Evolutionary conservation across 2,113 vertebrate genomes (phyloP).

Genomic region (Corapipo altera): DNA sequence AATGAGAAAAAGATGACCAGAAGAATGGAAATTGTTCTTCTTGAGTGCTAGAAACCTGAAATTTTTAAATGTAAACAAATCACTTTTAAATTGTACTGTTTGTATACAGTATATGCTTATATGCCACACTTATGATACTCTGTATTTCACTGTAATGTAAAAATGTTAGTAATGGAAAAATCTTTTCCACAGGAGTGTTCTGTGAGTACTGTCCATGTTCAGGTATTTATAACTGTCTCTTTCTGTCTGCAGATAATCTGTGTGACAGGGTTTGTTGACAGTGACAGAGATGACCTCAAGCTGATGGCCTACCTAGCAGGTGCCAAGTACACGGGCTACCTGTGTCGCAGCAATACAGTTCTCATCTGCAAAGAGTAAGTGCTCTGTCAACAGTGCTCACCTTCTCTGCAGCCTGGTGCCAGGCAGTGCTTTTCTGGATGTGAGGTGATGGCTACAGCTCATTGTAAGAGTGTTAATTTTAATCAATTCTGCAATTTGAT

Average conservation of each 20-base stretch:
- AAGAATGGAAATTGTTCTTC: not conserved
- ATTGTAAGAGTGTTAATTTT: not conserved
- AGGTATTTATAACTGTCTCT: not conserved
- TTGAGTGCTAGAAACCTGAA: not conserved
- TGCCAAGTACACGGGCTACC: constrained; percentile 92
- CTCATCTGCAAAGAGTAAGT: constrained; percentile 98
- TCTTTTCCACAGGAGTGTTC: not conserved
- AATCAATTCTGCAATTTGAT: not conserved
- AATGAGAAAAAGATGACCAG: not conserved
- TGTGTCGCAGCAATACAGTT: constrained; percentile 94
- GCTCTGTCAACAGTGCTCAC: not conserved
- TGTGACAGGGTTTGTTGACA: constrained; percentile 94
- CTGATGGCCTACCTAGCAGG: constrained; percentile 94
- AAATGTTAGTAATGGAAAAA: not conserved
- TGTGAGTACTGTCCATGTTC: not conserved
- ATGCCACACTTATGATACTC: not conserved
- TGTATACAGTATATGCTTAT: not conserved
- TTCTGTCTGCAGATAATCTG: constrained; percentile 85
- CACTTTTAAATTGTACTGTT: not conserved
- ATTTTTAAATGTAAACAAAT: not conserved
- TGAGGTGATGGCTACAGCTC: not conserved
- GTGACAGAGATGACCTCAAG: constrained; percentile 94
- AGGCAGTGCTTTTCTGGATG: not conserved
- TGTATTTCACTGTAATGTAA: not conserved
- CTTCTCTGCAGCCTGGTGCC: not conserved